Evolutionary conservation across 2,797 vertebrate genomes (phyloP), one percentile per base, ranked within the genome.

Genomic region (Pseudocheirus occidentalis): DNA sequence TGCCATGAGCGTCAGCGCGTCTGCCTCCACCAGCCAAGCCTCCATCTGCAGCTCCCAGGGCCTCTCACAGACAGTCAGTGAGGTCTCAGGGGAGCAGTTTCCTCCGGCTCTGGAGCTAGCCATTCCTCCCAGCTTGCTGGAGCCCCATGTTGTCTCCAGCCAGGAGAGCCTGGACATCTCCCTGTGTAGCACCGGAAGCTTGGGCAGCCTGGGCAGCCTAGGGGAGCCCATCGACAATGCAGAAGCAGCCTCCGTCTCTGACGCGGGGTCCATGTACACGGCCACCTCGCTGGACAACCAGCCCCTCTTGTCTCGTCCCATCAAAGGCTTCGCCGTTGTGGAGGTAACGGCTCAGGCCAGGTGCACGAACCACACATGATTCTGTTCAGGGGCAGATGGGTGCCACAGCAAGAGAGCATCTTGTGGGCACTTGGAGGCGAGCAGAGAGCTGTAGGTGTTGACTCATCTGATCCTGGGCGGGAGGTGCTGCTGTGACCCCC

Each of bases 261-360:
- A 99, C 0, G 99, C 99, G 0, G 99, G 99, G 53, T 99, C 99
- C 5, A 98, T 99, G 99, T 99, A 99, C 98, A 99, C 99, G 0
- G 99, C 99, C 95, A 99, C 99, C 0, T 99, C 99, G 1, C 98
- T 99, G 98, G 99, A 99, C 97, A 99, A 99, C 98, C 99, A 99
- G 95, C 98, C 98, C 0, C 98, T 99, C 5, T 90, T 99, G 34
- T 58, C 99, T 0, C 98, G 99, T 97, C 99, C 99, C 58, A 99
- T 99, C 98, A 99, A 99, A 97, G 99, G 99, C 95, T 99, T 99
- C 3, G 99, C 99, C 12, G 99, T 99, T 5, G 99, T 99, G 96
- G 99, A 99, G 99, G 99, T 99, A 98, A 98, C 0, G 0, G 29
- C 28, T n/a, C 56, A 1, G 53, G 53, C 53, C 53, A 11, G 53